These are phyloP conservation scores for Arenaria interpres DNA, from an alignment of 2,113 vertebrate genomes.

Conservation along the genomic window DNA sequence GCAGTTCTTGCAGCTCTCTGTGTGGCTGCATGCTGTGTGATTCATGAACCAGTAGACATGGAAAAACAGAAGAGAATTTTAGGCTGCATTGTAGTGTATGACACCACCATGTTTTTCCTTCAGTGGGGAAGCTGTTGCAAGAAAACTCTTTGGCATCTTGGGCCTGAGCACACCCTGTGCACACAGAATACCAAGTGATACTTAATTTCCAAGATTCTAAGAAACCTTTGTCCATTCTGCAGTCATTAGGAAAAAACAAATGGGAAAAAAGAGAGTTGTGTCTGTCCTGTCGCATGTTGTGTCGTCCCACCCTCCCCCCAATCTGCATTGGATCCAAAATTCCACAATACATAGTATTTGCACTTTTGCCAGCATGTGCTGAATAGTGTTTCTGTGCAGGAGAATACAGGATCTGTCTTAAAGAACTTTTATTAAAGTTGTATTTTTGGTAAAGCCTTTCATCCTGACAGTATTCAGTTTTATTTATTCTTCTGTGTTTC, in stretches of 20 bases:
- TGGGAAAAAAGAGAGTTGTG: not conserved
- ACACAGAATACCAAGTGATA: not conserved
- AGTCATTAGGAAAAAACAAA: not conserved
- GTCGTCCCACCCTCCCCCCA: too few species aligned
- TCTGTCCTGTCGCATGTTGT: too few species aligned
- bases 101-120: not conserved
- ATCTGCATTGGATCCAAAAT: not conserved
- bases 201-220: not conserved
- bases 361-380: not conserved
- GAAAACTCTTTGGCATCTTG: not conserved
- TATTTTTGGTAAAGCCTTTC: not conserved
- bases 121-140: not conserved
- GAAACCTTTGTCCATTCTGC: constrained; percentile 26
- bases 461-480: not conserved
- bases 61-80: not conserved
- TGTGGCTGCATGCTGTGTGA: not conserved
- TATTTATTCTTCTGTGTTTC: not conserved
- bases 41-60: not conserved
- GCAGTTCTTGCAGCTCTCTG: not conserved
- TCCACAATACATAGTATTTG: not conserved
- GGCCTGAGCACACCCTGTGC: not conserved
- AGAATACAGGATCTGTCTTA: not conserved
- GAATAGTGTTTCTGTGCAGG: constrained; percentile 34
- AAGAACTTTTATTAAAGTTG: not conserved
- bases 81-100: rapidly evolving